Base-by-base conservation (phyloP, 1,140 invertebrate genomes). In the Micrasema longulum region DNA sequence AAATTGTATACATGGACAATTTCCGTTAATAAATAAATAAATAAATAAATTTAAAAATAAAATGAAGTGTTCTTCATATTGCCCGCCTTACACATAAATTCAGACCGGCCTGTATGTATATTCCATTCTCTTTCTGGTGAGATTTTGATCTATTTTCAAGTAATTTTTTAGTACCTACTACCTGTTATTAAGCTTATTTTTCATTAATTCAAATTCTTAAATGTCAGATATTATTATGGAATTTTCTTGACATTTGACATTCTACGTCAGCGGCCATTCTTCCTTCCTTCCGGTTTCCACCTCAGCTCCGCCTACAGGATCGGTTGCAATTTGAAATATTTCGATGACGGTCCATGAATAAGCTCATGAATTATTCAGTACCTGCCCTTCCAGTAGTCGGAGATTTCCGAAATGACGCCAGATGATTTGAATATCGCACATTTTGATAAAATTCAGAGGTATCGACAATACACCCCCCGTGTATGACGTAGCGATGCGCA, bases 301-400 rank as follows among this genome's bases (percentile, higher is more conserved):
- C 52, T 10, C 23, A 12, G 11, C 53, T 36, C 35, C 14, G 35
- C 55, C 36, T 36, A 22, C 6, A 16, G 36, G 55, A 60, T 66
- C 64, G 31, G 64, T 53, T 66, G 64, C 64, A 66, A 66, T 66
- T 66, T 52, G 64, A 66, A 66, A 66, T 66, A 66, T 66, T 47
- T 66, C 64, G 43, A 66, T 66, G 64, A 66, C 64, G 43, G 47
- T 66, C 64, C 48, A 66, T 66, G 64, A 52, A 66, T 66, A 66
- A 66, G 64, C 64, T 66, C 43, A 66, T 66, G 64, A 66, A 66
- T 66, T 52, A 66, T 66, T 66, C 64, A 66, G 12, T 22, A n/a
- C 35, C 64, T 31, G 48, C 43, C 45, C 18, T 50, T 38, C 18
- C 41, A 47, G 23, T 31, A 66, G 64, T 66, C 52, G 64, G 48